Evolutionary conservation across 2,888 invertebrate species (phyloP), one percentile per base, ranked within the genome.

Genomic region (Clunio marinus): DNA sequence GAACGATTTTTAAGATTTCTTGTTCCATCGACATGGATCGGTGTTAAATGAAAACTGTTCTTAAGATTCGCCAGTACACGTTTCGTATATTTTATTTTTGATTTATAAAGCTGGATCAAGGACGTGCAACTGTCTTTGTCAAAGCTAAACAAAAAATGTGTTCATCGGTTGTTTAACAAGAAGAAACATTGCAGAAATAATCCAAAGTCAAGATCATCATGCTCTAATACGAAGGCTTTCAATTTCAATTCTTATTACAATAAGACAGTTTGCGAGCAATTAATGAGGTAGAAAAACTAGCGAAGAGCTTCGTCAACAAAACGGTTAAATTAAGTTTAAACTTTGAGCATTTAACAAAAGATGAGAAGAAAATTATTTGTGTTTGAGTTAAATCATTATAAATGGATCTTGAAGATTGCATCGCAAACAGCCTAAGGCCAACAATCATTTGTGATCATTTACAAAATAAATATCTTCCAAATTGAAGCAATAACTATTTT

Each of bases 191-290:
- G 41, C 41, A 41, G 41, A 41, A 41, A 55, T 22, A 57, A 59
- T 32, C 59, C 59, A 59, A 59, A 59, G 59, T 59, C 59, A 59
- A 32, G 59, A 59, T 59, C 59, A 32, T 8, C 59, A 59, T 59
- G 59, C 51, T 24, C 27, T 57, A 57, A 25, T 41, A n/a, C 25
- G 25, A 57, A 57, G 55, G 55, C 55, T 55, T 55, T 57, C 13
- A n/a, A 57, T 57, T 41, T 15, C 3, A 32, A 32, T 8, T 10
- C 15, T 41, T 41, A 7, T 13, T 57, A n/a, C 32, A 35, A 59
- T 35, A 32, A 59, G 59, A 59, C 59, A 59, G 59, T 59, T 59
- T 28, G 27, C 15, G 10, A 35, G 35, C 59, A 59, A 59, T 59
- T 59, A 59, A 24, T 55, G 20, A 4, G 13, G 51, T 22, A 22